phyloP scores from a whole-genome alignment of 92 coral and sea anemone species.

The Chrysogorgia sp. region DNA sequence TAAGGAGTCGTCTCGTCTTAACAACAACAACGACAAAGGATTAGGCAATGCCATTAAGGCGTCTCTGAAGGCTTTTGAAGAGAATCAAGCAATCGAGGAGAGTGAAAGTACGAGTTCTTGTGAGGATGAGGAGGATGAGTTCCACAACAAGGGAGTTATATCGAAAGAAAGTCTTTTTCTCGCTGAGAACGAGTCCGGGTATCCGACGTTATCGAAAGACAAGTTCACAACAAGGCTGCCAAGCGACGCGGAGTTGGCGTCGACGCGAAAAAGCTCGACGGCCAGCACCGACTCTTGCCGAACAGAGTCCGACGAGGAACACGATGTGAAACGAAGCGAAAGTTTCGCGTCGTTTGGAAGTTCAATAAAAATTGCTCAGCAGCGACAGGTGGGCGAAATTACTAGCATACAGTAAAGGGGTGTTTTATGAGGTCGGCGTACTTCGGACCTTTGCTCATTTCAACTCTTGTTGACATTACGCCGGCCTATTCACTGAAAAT shows the following conservation, averaged over 20 bases:
- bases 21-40: not conserved
- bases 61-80: slow-evolving; percentile 12
- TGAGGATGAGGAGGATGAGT: slow-evolving; percentile 10
- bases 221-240: not conserved
- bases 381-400: slow-evolving; percentile 23
- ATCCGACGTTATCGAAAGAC: slow-evolving; percentile 25
- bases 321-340: slow-evolving; percentile 32
- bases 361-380: slow-evolving; percentile 35
- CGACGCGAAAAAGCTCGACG: slow-evolving; percentile 21
- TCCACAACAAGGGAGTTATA: not conserved
- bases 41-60: not conserved
- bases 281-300: slow-evolving; percentile 13
- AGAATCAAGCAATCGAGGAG: not conserved
- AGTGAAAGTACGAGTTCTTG: not conserved
- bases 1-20: no score
- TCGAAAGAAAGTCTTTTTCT: not conserved
- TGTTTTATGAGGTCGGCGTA: no score
- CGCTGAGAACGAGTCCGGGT: slow-evolving; percentile 16
- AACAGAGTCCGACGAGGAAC: slow-evolving; percentile 29
- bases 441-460: no score
- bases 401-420: no score
- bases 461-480: no score
- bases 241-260: not conserved
- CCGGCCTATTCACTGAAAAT: no score
- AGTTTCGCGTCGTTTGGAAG: slow-evolving; percentile 47